These are phyloP conservation scores for Drosophila watanabei DNA, from an alignment of 1,140 invertebrate species.

Conservation along the genomic window DNA sequence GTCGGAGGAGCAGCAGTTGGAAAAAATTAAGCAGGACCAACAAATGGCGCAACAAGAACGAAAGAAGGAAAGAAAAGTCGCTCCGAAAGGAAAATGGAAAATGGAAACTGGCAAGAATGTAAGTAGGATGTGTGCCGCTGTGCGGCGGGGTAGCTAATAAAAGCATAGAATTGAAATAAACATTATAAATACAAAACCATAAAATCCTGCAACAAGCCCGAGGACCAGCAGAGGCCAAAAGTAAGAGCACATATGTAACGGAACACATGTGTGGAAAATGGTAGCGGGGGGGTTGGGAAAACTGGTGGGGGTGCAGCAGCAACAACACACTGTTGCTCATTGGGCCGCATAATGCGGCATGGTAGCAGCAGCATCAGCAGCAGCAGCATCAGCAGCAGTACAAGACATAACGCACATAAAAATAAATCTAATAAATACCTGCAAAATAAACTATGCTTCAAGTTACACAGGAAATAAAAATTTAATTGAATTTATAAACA, in stretches of 20 bases:
- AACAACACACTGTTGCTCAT: conserved; percentile 43
- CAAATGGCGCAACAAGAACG: conserved; percentile 25
- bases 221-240: conserved; percentile 27
- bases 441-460: conserved; percentile 16
- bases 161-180: conserved; percentile 78
- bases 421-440: conserved; percentile 22
- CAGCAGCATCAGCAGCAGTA: conserved; percentile 18
- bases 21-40: conserved; percentile 34
- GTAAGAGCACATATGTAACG: conserved; percentile 2
- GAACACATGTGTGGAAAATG: not conserved
- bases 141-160: conserved; percentile 61
- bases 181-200: conserved; percentile 82
- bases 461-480: conserved; percentile 1
- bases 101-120: conserved; percentile 21
- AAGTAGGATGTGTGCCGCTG: conserved; percentile 11
- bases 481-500: not conserved
- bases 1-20: conserved; percentile 2
- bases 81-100: conserved; percentile 10
- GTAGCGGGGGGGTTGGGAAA: not conserved
- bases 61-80: conserved; percentile 4
- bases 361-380: conserved; percentile 10
- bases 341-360: conserved; percentile 28
- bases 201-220: conserved; percentile 58
- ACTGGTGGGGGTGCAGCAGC: not conserved
- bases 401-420: conserved; percentile 12